Base-by-base conservation (phyloP, 2,888 invertebrate genomes). In the Netelia fuscicornis region DNA sequence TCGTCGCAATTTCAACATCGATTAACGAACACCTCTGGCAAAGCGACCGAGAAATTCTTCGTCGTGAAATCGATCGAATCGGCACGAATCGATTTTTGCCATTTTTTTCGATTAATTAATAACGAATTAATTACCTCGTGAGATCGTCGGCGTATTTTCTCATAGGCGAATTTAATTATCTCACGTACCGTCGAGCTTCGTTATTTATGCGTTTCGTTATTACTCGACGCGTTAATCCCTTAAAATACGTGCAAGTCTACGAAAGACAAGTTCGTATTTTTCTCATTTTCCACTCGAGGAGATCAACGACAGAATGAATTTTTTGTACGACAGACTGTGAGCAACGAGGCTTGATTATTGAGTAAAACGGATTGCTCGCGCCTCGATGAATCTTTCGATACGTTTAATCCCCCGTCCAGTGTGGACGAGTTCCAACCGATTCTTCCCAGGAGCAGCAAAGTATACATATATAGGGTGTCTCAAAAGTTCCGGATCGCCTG, bases 311-410 rank as follows among this genome's bases (percentile, higher is more conserved):
- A 2, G 13, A 10, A 5, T 17, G 5, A 25, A 17, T 42, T 37
- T 30, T 37, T 65, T 17, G 52, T 8, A 11, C n/a, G 74, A 72
- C 72, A 56, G 72, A 44, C 62, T 62, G 78, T 79, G 70, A 17
- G 42, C 70, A 54, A 64, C 42, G 78, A 72, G 52, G 77, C 68
- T 84, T 74, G 81, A 84, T 84, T 78, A 70, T 81, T 56, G 72
- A 84, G 74, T 17, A 17, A 78, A 74, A 56, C 20, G 64, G 56
- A 72, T 72, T 76, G 70, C 65, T 71, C 54, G 30, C 44, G 64
- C 37, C 60, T 54, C 71, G 64, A 64, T 64, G 56, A 72, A 68
- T 78, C 71, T 64, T 23, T 79, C 68, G 37, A 56, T 77, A 60
- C 52, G 60, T 80, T 80, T 72, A 72, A 70, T 62, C 44, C 56